Percentiles rank a stretch among this genome's conserved stretches.
These are phyloP conservation scores for Thamnaconus septentrionalis DNA, from an alignment of 2,113 vertebrate genomes.

Conservation along the genomic window DNA sequence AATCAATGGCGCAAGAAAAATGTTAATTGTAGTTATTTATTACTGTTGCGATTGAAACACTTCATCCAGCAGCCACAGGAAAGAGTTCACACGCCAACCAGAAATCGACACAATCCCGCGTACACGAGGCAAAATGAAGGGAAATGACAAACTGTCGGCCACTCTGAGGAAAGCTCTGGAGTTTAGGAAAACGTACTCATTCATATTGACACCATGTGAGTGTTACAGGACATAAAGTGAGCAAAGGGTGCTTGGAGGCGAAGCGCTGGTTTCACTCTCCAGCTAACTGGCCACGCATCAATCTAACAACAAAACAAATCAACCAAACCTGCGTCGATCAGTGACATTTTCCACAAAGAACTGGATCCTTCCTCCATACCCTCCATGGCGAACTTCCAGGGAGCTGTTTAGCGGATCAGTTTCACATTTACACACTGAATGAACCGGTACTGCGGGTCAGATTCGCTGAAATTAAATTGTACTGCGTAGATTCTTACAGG, in stretches of 20 bases:
- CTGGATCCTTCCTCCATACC: too few species aligned
- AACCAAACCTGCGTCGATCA: too few species aligned
- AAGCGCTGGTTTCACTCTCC: too few species aligned
- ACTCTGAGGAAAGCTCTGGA: background rate
- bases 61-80: constrained; percentile 3
- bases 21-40: background rate
- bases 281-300: too few species aligned
- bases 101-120: constrained; percentile 1
- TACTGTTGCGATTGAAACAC: constrained; percentile 8
- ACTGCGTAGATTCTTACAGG: background rate
- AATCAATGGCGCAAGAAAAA: too few species aligned
- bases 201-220: too few species aligned
- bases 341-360: too few species aligned
- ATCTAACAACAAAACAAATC: too few species aligned
- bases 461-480: constrained; percentile 10
- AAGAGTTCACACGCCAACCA: background rate
- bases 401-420: too few species aligned
- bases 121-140: constrained; percentile 14
- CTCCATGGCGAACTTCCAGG: too few species aligned
- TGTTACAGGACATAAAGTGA: background rate
- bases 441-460: constrained; percentile 5
- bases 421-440: constrained; percentile 1
- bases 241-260: too few species aligned
- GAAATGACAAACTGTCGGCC: background rate
- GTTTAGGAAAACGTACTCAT: background rate